These are phyloP conservation scores for Riparia riparia DNA, from an alignment of 2,113 vertebrate species.

Conservation along the genomic window DNA sequence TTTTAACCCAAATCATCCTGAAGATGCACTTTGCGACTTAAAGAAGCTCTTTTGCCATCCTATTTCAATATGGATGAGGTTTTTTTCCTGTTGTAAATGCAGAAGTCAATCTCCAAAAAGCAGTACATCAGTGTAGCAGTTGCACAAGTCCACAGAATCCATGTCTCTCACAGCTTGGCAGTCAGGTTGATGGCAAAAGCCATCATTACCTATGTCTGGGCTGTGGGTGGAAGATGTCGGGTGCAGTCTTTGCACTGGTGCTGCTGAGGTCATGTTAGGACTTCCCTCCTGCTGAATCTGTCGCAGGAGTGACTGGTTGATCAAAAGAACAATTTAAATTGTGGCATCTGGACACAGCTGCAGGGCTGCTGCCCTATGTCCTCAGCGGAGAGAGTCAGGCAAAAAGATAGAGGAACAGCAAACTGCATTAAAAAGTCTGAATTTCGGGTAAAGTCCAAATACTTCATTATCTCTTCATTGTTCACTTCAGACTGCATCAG, in stretches of 20 bases:
- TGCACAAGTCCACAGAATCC: not conserved
- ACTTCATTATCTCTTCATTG: not conserved
- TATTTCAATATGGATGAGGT: not conserved
- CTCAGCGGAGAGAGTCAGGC: not conserved
- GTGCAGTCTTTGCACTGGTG: not conserved
- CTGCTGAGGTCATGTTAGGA: not conserved
- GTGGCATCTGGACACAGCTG: not conserved
- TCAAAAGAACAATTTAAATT: not conserved
- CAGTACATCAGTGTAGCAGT: not conserved
- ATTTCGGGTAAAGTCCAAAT: not conserved
- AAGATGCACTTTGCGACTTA: not conserved
- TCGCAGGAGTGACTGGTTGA: not conserved
- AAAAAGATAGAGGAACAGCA: not conserved
- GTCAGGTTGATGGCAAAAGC: not conserved
- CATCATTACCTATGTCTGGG: not conserved
- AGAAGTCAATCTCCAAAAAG: not conserved
- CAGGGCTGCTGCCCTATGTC: not conserved
- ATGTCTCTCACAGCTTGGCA: rapidly evolving
- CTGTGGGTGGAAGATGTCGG: not conserved
- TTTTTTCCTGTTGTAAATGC: not conserved
- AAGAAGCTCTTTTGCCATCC: not conserved
- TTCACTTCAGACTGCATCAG: not conserved
- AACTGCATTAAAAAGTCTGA: not conserved
- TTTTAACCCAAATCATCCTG: not conserved
- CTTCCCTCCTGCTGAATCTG: not conserved